Percentiles rank a stretch among this genome's conserved stretches.
Evolutionary conservation across 2,797 vertebrate species (phyloP).

Genomic region (Eulemur mongoz): DNA sequence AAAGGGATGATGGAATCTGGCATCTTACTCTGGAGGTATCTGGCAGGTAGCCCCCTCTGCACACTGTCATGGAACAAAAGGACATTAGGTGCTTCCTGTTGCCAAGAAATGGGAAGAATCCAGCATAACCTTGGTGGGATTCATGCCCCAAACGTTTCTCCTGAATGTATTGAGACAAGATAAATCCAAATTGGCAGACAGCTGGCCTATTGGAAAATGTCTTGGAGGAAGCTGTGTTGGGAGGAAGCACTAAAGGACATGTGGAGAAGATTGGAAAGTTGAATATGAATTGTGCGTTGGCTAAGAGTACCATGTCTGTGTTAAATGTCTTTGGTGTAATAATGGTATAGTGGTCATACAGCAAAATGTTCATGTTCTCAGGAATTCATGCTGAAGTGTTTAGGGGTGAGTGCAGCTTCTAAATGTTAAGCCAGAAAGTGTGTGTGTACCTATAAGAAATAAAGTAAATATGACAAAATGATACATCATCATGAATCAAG

Average conservation of each 20-base stretch:
- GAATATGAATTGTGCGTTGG: no score
- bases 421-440: no score
- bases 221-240: not conserved
- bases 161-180: not conserved
- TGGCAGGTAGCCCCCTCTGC: accelerated
- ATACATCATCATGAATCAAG: accelerated
- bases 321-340: not conserved
- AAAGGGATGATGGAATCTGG: not conserved
- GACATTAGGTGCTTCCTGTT: accelerated
- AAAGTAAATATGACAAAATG: not conserved
- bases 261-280: not conserved
- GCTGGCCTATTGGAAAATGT: not conserved
- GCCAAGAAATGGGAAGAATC: accelerated
- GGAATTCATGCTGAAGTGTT: not conserved
- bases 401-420: not conserved
- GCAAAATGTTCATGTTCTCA: accelerated
- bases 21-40: not conserved
- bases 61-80: accelerated
- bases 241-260: accelerated
- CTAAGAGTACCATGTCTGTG: accelerated
- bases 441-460: not conserved
- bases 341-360: not conserved
- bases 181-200: not conserved
- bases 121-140: no score
- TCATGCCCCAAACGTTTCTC: accelerated